Evolutionary conservation across 1,140 invertebrate species (phyloP), one percentile per base, ranked within the genome.

Genomic region (Bombus confusus): DNA sequence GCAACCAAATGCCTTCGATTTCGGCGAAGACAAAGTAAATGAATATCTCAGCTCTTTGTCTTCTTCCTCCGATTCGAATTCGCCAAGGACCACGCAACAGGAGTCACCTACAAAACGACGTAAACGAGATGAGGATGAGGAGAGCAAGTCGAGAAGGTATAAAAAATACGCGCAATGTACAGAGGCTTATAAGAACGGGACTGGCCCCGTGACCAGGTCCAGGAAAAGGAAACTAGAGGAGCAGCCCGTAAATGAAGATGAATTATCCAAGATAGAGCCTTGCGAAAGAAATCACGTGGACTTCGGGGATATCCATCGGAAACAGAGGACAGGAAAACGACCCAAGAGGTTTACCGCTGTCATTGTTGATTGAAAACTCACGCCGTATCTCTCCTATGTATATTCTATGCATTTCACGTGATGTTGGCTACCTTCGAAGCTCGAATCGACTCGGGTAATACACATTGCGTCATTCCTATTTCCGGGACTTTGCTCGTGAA

Each of bases 31-130:
- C 10, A 91, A 95, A 86, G 96, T 96, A 47, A 95, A 95, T 82
- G 96, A 96, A 64, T 96, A 96, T 74, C 91, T 96, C 13, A 95
- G 95, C 22, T 96, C 95, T 13, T 83, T 96, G 22, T 96, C 95
- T 2, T 95, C 95, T 0, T 95, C 93, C 2, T 93, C 92, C 2
- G 93, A 94, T n/a, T 94, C 93, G 0, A 93, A 93, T 59, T 94
- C 93, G 0, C 91, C 92, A 8, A 91, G 85, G 72, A 89, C 85
- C 34, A 62, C 41, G 15, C 47, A 74, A n/a, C 87, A 78, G 1
- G 85, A 89, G 1, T 15, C 22, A 0, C 2, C 39, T 10, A 86
- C 71, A 8, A 91, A 88, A 31, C 68, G 87, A 59, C 85, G 87
- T 13, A 92, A 87, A 41, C 73, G 73, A 2, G 79, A 89, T 15